Percentiles rank a stretch among this genome's conserved stretches.
phyloP scores from a whole-genome alignment of 2,888 invertebrate species.

The Phengaris alcon region DNA sequence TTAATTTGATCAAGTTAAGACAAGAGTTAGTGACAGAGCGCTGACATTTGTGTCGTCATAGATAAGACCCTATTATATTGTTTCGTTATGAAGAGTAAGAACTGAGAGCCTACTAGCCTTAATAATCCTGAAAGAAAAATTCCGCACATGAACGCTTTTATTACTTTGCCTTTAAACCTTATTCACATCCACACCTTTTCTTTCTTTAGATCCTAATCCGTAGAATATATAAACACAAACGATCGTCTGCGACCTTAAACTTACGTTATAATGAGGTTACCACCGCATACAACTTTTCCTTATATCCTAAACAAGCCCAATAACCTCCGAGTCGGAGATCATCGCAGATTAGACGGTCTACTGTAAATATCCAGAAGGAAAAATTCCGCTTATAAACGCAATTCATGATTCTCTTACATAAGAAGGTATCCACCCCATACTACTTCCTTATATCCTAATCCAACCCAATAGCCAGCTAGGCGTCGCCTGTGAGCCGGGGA shows the following conservation, averaged over 20 bases:
- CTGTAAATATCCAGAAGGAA: neutral
- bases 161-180: too few species aligned
- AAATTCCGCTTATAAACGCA: neutral
- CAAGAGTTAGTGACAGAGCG: slow-evolving; percentile 32
- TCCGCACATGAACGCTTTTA: too few species aligned
- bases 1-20: slow-evolving; percentile 34
- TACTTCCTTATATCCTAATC: slow-evolving; percentile 62
- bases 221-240: too few species aligned
- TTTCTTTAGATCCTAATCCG: too few species aligned
- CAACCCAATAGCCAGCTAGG: slow-evolving; percentile 73
- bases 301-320: neutral
- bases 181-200: too few species aligned
- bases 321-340: neutral
- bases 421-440: neutral
- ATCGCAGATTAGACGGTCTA: neutral
- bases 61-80: neutral
- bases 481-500: slow-evolving; percentile 61
- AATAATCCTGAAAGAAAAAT: too few species aligned
- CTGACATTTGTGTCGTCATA: slow-evolving; percentile 23
- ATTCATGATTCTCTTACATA: neutral
- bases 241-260: neutral
- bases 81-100: neutral
- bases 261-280: neutral
- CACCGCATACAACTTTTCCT: neutral
- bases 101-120: too few species aligned